Evolutionary conservation across 2,888 invertebrate species (phyloP).

Genomic region (Seira musarum): DNA sequence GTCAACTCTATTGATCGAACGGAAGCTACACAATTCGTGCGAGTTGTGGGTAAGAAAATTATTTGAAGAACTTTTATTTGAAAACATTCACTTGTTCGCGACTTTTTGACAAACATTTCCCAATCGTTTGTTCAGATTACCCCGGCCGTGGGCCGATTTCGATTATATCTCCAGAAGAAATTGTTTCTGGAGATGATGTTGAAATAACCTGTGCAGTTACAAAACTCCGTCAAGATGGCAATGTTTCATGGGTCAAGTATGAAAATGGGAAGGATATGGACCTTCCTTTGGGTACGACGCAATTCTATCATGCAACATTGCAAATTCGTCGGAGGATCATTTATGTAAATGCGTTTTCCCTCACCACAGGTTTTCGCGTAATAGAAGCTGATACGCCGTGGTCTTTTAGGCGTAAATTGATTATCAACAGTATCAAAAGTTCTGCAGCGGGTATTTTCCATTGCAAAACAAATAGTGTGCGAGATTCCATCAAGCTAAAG

Average conservation of each 20-base stretch:
- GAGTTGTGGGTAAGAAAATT: neutral
- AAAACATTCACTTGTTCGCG: neutral
- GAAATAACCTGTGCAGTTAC: conserved; percentile 77
- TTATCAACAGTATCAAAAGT: too few relatives aligned
- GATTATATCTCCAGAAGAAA: conserved; percentile 69
- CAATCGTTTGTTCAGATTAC: conserved; percentile 69
- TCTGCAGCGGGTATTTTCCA: too few relatives aligned
- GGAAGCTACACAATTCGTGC: conserved; percentile 56
- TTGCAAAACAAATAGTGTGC: too few relatives aligned
- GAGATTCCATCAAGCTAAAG: too few relatives aligned
- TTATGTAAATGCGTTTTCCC: neutral
- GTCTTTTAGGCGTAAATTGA: too few relatives aligned
- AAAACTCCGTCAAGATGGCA: conserved; percentile 73
- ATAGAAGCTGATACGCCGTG: neutral
- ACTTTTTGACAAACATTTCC: neutral
- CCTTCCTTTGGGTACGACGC: neutral
- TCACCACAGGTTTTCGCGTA: neutral
- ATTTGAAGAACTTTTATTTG: neutral
- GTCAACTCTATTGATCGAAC: conserved; percentile 71
- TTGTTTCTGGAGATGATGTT: conserved; percentile 76
- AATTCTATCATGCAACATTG: neutral
- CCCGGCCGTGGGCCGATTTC: conserved; percentile 74
- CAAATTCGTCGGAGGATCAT: neutral
- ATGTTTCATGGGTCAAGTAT: conserved; percentile 75
- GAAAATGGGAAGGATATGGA: neutral